phyloP scores from a whole-genome alignment of 2,113 vertebrate species.

The Talpa occidentalis region DNA sequence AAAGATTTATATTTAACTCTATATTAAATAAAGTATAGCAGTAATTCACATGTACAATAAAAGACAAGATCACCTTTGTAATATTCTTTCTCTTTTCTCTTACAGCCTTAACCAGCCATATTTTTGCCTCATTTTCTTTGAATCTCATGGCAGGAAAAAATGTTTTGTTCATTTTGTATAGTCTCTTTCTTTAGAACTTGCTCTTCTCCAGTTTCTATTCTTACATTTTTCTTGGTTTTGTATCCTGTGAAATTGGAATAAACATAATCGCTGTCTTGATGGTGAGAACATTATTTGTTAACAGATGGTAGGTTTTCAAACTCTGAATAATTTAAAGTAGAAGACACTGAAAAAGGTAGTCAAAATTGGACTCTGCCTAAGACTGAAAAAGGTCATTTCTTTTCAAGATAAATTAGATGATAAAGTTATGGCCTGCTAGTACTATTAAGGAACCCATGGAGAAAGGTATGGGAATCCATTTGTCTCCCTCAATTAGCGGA shows the following conservation, averaged over 20 bases:
- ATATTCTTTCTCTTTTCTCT: background rate
- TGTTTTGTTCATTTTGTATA: slow-evolving; percentile 24
- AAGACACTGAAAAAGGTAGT: slow-evolving; percentile 78
- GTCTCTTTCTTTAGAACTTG: slow-evolving; percentile 41
- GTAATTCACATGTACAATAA: slow-evolving; percentile 5
- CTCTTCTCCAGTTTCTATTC: slow-evolving; percentile 66
- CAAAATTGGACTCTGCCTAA: slow-evolving; percentile 79
- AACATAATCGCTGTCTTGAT: slow-evolving; percentile 59
- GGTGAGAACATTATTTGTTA: slow-evolving; percentile 71
- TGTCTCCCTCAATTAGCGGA: slow-evolving; percentile 65
- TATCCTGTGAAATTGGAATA: slow-evolving; percentile 57
- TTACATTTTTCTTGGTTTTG: slow-evolving; percentile 28
- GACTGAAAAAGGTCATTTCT: slow-evolving; percentile 81
- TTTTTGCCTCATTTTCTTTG: background rate
- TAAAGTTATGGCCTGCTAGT: slow-evolving; percentile 72
- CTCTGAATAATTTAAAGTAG: slow-evolving; percentile 72
- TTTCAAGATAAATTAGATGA: slow-evolving; percentile 77
- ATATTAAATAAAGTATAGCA: background rate
- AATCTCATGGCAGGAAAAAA: background rate
- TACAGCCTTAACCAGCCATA: background rate
- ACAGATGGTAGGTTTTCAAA: slow-evolving; percentile 82
- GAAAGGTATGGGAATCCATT: slow-evolving; percentile 47
- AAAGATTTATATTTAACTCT: background rate
- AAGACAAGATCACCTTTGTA: background rate
- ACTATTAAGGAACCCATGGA: background rate